Evolutionary conservation across 2,888 invertebrate genomes (phyloP), one percentile per base, ranked within the genome.

Genomic region (Erpobdella octoculata): DNA sequence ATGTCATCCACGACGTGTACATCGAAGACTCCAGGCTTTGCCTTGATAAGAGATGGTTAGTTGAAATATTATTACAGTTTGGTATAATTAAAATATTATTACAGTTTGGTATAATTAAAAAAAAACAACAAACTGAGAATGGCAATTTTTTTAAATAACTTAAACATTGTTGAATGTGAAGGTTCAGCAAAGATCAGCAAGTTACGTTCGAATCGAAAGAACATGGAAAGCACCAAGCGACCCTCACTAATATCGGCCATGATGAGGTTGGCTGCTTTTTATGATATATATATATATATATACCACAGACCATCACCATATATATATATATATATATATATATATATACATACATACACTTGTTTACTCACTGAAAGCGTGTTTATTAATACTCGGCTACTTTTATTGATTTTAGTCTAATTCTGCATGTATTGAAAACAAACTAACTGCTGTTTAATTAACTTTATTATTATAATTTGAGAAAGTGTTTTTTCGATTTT

Each of bases 31-130:
- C 64, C 18, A 28, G 67, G 46, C 59, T 71, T 21, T 58, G 28
- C 21, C 33, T 67, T 18, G 71, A 71, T 31, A 71, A 71, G 28
- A 33, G 71, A 67, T 71, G 71, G 71, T 71, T 18, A 21, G 21
- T n/a, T 8, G 1, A 53, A 25, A 25, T 1, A 53, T 25, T 21
- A 48, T 48, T 48, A n/a, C 37, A n/a, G n/a, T 15, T 65, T 65
- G 8, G 25, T 37, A 37, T 37, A 8, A 4, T 65, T 1, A 9
- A 25, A 15, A 12, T n/a, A n/a, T n/a, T n/a, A n/a, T n/a, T n/a
- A n/a, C n/a, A n/a, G n/a, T n/a, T n/a, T n/a, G n/a, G n/a, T n/a
- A n/a, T n/a, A n/a, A n/a, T n/a, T n/a, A n/a, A n/a, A n/a, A n/a
- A n/a, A n/a, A n/a, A n/a, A n/a, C n/a, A n/a, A n/a, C n/a, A n/a